Evolutionary conservation across 2,113 vertebrate genomes (phyloP).

Genomic region (Chrysemys picta): DNA sequence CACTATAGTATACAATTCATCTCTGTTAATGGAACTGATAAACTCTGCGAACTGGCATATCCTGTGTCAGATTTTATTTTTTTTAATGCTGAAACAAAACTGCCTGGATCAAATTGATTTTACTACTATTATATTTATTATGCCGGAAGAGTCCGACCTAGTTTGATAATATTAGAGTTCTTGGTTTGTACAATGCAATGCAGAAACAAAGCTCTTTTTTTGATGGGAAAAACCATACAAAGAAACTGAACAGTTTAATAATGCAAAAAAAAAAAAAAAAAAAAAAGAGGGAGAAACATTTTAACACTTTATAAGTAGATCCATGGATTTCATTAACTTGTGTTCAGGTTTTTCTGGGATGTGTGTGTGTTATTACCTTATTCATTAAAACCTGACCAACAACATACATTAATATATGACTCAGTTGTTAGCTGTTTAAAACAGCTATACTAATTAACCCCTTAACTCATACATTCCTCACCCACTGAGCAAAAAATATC

Average conservation of each 20-base stretch:
- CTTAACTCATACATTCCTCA: slow-evolving; percentile 46
- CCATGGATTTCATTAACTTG: slow-evolving; percentile 72
- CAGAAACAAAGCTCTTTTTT: slow-evolving; percentile 68
- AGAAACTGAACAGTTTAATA: slow-evolving; percentile 68
- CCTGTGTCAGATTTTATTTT: not conserved
- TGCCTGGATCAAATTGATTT: slow-evolving; percentile 26
- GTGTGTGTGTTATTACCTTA: slow-evolving; percentile 71
- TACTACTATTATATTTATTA: slow-evolving; percentile 8
- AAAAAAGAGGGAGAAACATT: slow-evolving; percentile 58
- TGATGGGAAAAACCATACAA: slow-evolving; percentile 53
- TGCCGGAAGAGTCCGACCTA: slow-evolving; percentile 55
- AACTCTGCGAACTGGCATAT: not conserved
- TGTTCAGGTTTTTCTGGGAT: slow-evolving; percentile 44
- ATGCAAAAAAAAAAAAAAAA: slow-evolving; percentile 50
- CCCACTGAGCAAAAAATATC: slow-evolving; percentile 14
- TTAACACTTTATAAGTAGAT: slow-evolving; percentile 75
- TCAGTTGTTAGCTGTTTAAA: slow-evolving; percentile 60
- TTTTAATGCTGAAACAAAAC: not conserved
- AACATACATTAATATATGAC: slow-evolving; percentile 66
- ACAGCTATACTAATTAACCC: slow-evolving; percentile 77
- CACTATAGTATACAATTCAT: not conserved
- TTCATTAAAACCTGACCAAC: slow-evolving; percentile 75
- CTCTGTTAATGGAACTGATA: not conserved
- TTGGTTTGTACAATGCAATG: slow-evolving; percentile 37
- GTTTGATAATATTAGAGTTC: slow-evolving; percentile 56